phyloP scores from a whole-genome alignment of 2,113 vertebrate genomes.

The Clinocottus analis region DNA sequence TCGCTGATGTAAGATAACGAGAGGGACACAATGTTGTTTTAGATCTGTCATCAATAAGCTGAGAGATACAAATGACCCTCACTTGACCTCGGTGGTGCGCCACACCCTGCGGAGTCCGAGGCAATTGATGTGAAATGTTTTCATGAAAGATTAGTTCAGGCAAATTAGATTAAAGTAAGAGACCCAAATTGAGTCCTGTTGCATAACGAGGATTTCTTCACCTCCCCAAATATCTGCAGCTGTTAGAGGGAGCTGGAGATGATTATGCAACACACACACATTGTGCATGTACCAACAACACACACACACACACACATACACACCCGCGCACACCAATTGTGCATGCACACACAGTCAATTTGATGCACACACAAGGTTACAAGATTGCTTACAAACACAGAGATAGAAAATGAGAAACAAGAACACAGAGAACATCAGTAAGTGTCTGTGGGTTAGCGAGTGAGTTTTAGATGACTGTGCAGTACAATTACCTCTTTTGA shows the following conservation, averaged over 20 bases:
- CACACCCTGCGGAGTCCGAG: neutral
- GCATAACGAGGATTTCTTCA: conserved; percentile 49
- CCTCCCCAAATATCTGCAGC: conserved; percentile 54
- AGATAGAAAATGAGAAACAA: neutral
- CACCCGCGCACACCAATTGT: conserved; percentile 3
- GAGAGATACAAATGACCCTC: neutral
- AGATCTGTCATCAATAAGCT: neutral
- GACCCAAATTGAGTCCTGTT: conserved; percentile 47
- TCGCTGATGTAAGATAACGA: neutral
- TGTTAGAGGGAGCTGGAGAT: conserved; percentile 50
- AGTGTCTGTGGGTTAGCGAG: conserved; percentile 1
- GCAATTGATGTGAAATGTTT: neutral
- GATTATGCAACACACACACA: conserved; percentile 61
- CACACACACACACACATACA: conserved; percentile 4
- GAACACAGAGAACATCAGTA: conserved; percentile 5
- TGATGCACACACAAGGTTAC: neutral
- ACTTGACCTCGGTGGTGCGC: conserved; percentile 1
- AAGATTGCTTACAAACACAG: conserved; percentile 10
- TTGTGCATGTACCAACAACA: neutral
- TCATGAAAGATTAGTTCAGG: conserved; percentile 54
- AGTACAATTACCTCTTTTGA: conserved; percentile 50
- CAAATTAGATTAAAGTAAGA: conserved; percentile 47
- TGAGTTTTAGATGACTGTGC: conserved; percentile 34
- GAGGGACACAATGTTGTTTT: neutral
- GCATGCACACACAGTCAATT: conserved; percentile 1